Percentiles rank a stretch among this genome's conserved stretches.
Conservation (phyloP, 2,797 vertebrate genomes). For the Arnoldichthys spilopterus region DNA sequence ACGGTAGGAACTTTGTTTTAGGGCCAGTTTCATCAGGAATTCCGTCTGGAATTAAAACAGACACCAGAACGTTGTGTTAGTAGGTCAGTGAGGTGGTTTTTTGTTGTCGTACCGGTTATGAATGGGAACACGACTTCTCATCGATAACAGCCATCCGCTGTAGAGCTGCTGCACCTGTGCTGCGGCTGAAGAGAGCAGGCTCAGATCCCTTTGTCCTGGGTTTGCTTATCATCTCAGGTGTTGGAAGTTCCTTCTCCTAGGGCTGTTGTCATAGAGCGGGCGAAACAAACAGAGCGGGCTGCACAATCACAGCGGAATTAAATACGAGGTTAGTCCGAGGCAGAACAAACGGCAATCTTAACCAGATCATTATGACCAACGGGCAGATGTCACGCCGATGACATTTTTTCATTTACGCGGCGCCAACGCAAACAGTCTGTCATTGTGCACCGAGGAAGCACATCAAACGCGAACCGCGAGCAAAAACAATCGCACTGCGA, state of each 20-base stretch:
- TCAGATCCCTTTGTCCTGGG: conserved; percentile 28
- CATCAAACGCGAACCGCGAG: no score
- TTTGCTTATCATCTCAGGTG: conserved; percentile 31
- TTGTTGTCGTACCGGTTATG: neutral
- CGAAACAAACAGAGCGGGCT: conserved; percentile 19
- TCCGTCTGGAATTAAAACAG: neutral
- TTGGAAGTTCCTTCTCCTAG: conserved; percentile 30
- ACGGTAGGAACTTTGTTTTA: neutral
- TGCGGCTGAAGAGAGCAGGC: conserved; percentile 14
- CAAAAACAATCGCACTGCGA: conserved; percentile 27
- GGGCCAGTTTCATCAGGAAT: neutral
- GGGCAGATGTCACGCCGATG: conserved; percentile 34
- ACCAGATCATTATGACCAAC: conserved; percentile 46
- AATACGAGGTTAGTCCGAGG: conserved; percentile 28
- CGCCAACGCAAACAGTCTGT: conserved; percentile 22
- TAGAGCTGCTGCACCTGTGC: neutral
- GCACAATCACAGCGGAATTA: conserved; percentile 35
- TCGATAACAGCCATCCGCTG: neutral
- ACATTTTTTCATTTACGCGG: conserved; percentile 24
- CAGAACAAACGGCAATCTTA: conserved; percentile 39
- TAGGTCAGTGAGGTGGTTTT: neutral
- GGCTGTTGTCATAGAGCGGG: conserved; percentile 29
- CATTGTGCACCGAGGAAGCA: conserved; percentile 11
- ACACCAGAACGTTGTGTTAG: neutral
- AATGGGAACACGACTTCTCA: neutral